Conservation (phyloP, 2,113 vertebrate genomes). For the Gila orcuttii region DNA sequence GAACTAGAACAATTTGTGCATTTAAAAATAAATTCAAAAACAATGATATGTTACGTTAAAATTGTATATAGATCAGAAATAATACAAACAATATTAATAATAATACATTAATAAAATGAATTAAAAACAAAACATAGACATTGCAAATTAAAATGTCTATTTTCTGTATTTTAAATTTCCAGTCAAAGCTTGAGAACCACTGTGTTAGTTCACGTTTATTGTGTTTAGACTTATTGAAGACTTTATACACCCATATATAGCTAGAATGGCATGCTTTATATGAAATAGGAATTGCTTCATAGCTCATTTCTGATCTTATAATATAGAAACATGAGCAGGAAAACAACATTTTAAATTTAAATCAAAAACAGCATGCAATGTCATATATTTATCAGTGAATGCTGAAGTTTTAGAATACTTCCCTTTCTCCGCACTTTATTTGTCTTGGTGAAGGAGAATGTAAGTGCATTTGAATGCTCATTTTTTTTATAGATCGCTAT, state of each 20-base stretch:
- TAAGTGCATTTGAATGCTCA: slow-evolving; percentile 62
- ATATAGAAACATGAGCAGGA: neutral
- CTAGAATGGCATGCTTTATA: neutral
- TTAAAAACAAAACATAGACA: neutral
- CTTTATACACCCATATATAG: neutral
- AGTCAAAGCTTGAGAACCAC: neutral
- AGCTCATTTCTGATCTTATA: neutral
- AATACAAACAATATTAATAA: neutral
- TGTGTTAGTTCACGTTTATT: neutral
- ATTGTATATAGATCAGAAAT: too few relatives aligned
- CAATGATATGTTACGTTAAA: too few relatives aligned
- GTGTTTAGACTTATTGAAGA: neutral
- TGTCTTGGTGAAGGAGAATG: slow-evolving; percentile 49
- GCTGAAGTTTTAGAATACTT: slow-evolving; percentile 36
- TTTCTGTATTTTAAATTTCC: neutral
- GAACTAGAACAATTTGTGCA: too few relatives aligned
- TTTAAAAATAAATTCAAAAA: too few relatives aligned
- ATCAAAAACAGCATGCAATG: neutral
- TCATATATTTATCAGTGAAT: slow-evolving; percentile 17
- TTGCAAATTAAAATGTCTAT: neutral
- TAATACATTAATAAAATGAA: neutral
- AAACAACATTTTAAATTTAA: slow-evolving; percentile 3
- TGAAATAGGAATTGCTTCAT: neutral
- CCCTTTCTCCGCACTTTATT: slow-evolving; percentile 42
- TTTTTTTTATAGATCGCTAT: slow-evolving; percentile 64